phyloP scores from a whole-genome alignment of 2,113 vertebrate species.

The Gulo gulo region DNA sequence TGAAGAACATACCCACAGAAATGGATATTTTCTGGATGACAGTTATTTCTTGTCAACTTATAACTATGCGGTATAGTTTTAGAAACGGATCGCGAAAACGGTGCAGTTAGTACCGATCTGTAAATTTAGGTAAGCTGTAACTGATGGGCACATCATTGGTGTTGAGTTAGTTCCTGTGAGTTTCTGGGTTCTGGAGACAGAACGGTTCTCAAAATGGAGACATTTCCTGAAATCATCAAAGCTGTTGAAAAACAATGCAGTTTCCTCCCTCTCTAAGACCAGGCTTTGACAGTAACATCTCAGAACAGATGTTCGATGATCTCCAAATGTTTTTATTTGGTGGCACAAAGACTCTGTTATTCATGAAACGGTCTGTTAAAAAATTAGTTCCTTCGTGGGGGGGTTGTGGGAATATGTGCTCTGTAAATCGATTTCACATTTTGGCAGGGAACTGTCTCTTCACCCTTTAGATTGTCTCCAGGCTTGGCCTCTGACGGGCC shows the following conservation, averaged over 20 bases:
- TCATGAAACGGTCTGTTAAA: constrained; percentile 64
- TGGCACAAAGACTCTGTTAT: constrained; percentile 64
- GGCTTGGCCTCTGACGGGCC: not conserved
- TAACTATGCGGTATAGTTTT: not conserved
- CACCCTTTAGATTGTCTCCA: constrained; percentile 39
- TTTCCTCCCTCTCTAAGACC: constrained; percentile 68
- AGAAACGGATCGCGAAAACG: not conserved
- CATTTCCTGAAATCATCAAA: constrained; percentile 76
- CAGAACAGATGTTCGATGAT: constrained; percentile 76
- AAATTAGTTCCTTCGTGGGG: constrained; percentile 67
- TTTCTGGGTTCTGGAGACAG: constrained; percentile 15
- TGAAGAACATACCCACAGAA: not conserved
- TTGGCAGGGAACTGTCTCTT: constrained; percentile 20
- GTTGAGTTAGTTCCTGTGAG: not conserved
- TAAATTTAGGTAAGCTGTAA: not conserved
- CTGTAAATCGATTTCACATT: constrained; percentile 35
- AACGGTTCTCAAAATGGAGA: constrained; percentile 49
- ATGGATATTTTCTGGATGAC: not conserved
- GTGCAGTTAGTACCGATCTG: not conserved
- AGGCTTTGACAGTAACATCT: constrained; percentile 66
- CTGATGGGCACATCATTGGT: not conserved
- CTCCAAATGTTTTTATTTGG: constrained; percentile 74
- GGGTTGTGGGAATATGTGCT: constrained; percentile 70
- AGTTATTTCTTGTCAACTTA: not conserved
- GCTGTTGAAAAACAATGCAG: constrained; percentile 71